A percentile compares a stretch with the other conserved stretches of the same genome.
These are phyloP conservation scores for Coranthus polyacanthus DNA, from an alignment of 2,797 vertebrate species.

Conservation along the genomic window DNA sequence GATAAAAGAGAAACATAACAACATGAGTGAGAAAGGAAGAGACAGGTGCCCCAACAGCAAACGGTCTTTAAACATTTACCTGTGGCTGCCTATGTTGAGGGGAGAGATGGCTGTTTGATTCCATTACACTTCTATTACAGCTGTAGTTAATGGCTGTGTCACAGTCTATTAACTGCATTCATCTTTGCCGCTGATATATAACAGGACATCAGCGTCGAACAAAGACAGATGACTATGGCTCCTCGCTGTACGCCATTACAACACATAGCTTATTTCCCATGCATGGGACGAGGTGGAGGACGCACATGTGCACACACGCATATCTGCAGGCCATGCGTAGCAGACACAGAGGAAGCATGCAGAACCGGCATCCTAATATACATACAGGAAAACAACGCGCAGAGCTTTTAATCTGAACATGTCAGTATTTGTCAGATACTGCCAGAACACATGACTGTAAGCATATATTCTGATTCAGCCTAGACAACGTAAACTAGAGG, in stretches of 20 bases:
- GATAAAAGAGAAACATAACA: conserved; percentile 43
- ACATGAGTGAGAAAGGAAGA: conserved; percentile 36
- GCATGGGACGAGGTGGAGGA: conserved; percentile 44
- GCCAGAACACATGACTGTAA: conserved; percentile 47
- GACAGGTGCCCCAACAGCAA: conserved; percentile 38
- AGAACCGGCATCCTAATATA: conserved; percentile 9
- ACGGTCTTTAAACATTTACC: conserved; percentile 83
- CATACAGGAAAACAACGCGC: conserved; percentile 46
- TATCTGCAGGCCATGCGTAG: not conserved
- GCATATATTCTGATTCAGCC: conserved; percentile 51
- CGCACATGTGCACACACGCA: conserved; percentile 1
- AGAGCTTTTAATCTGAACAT: conserved; percentile 64
- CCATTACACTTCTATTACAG: conserved; percentile 88
- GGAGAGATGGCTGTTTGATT: conserved; percentile 85
- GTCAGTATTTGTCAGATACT: conserved; percentile 51
- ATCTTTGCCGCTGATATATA: conserved; percentile 87
- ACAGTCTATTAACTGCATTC: conserved; percentile 89
- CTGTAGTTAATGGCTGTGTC: conserved; percentile 88
- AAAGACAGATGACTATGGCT: conserved; percentile 85
- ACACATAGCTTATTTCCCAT: conserved; percentile 72
- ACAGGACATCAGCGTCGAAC: conserved; percentile 81
- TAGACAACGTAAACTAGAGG: conserved; percentile 28
- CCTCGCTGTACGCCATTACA: conserved; percentile 66
- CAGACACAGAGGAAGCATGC: conserved; percentile 13
- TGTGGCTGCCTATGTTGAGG: conserved; percentile 72